Base-by-base conservation (phyloP, 2,113 vertebrate genomes). In the Clarias gariepinus region DNA sequence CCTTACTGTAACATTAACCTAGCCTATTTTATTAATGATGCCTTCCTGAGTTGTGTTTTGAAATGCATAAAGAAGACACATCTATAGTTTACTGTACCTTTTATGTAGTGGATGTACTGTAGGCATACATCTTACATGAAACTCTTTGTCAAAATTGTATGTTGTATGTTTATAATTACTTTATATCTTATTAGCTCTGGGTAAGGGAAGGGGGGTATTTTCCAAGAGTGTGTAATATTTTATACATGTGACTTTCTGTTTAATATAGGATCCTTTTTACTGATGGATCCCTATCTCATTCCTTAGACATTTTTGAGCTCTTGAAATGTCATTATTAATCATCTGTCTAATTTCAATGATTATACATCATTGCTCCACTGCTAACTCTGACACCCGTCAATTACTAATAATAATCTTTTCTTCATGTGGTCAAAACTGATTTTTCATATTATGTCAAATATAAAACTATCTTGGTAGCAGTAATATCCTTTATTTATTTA, bases 221-320 rank as follows among this genome's bases (percentile, higher is more conserved):
- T 8, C 47, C 47, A 47, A 7, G 47, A 47, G 47, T 41, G 41
- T 41, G 41, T 47, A 8, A 21, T 84, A 83, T 68, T 74, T 80
- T 84, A 33, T 61, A 86, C 47, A 88, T 81, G 55, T 87, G 81
- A 81, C 71, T 60, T 91, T 89, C 63, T 86, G 80, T 90, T 91
- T 89, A 85, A 88, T 88, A 79, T 68, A 52, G 82, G 77, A 89
- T 76, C 82, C 90, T 74, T 85, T 89, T 91, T 89, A 92, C 89
- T 90, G 71, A 90, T 84, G 68, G 87, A 52, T 66, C 86, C 18
- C 57, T 88, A 55, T 80, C 64, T 85, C 15, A 55, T 68, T 71
- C 80, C 81, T 88, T 89, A 84, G 89, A 91, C 88, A 83, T 83
- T 58, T 85, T 84, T 89, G 81, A 89, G 80, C 82, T 80, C 78